Conservation (phyloP, 2,113 vertebrate species). For the Mobula birostris region DNA sequence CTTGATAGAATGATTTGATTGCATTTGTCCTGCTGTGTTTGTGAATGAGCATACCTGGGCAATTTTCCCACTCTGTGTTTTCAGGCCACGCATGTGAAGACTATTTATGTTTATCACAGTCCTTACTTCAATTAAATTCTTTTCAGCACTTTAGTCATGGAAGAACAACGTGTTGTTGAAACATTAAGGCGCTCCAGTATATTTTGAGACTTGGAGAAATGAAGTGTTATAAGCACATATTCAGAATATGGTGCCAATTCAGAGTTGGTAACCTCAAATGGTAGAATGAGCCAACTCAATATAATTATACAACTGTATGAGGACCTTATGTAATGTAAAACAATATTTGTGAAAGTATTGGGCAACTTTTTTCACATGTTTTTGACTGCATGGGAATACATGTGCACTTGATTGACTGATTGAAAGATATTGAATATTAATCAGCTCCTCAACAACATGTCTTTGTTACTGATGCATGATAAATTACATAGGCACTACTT, state of each 20-base stretch:
- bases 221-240: background rate
- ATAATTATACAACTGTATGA: background rate
- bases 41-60: too few species aligned
- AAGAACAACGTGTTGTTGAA: background rate
- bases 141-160: too few species aligned
- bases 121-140: too few species aligned
- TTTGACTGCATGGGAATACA: too few species aligned
- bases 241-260: background rate
- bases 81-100: too few species aligned
- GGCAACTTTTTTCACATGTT: background rate
- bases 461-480: background rate
- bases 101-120: too few species aligned
- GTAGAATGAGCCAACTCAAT: background rate
- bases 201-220: background rate
- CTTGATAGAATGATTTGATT: too few species aligned
- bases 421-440: background rate
- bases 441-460: background rate
- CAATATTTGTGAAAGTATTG: background rate
- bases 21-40: too few species aligned
- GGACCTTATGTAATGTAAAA: background rate
- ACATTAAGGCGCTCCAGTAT: background rate
- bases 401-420: background rate
- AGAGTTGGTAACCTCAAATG: background rate
- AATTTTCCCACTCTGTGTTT: too few species aligned
- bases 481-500: background rate